Conservation (phyloP, 2,888 invertebrate genomes). For the Amphipyra tragopoginis region DNA sequence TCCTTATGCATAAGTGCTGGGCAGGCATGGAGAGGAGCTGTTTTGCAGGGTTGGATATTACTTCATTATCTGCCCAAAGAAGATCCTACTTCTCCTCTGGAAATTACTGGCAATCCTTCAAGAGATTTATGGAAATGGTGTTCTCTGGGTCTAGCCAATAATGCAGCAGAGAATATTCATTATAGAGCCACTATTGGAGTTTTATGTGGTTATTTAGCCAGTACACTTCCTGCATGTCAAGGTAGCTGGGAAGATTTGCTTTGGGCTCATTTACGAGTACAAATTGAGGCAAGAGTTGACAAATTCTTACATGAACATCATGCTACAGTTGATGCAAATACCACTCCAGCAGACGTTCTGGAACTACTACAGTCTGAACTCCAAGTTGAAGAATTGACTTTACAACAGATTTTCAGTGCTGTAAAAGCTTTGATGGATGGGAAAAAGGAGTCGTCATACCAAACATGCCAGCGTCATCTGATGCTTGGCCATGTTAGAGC, state of each 20-base stretch:
- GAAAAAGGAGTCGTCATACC: slow-evolving; percentile 92
- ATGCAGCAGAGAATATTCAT: slow-evolving; percentile 88
- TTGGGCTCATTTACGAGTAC: slow-evolving; percentile 96
- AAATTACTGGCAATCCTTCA: slow-evolving; percentile 95
- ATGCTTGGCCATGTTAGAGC: slow-evolving; percentile 95
- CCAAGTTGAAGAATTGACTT: slow-evolving; percentile 77
- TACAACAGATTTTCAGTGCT: slow-evolving; percentile 83
- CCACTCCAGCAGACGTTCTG: slow-evolving; percentile 79
- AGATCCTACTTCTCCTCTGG: slow-evolving; percentile 79
- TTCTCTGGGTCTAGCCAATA: slow-evolving; percentile 91
- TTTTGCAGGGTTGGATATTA: slow-evolving; percentile 96
- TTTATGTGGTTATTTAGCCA: slow-evolving; percentile 95
- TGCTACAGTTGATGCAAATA: slow-evolving; percentile 82
- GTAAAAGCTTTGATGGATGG: slow-evolving; percentile 85
- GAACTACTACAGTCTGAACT: slow-evolving; percentile 81
- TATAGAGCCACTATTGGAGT: slow-evolving; percentile 93
- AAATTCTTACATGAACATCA: slow-evolving; percentile 87
- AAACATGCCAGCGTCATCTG: slow-evolving; percentile 95
- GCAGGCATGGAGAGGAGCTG: slow-evolving; percentile 97
- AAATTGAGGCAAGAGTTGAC: slow-evolving; percentile 96
- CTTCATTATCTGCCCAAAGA: slow-evolving; percentile 95
- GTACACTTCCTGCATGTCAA: slow-evolving; percentile 93
- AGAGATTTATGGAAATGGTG: slow-evolving; percentile 95
- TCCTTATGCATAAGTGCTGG: slow-evolving; percentile 95
- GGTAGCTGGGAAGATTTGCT: slow-evolving; percentile 96